Evolutionary conservation across 2,888 invertebrate genomes (phyloP).

Genomic region (Bruchidius siliquastri): DNA sequence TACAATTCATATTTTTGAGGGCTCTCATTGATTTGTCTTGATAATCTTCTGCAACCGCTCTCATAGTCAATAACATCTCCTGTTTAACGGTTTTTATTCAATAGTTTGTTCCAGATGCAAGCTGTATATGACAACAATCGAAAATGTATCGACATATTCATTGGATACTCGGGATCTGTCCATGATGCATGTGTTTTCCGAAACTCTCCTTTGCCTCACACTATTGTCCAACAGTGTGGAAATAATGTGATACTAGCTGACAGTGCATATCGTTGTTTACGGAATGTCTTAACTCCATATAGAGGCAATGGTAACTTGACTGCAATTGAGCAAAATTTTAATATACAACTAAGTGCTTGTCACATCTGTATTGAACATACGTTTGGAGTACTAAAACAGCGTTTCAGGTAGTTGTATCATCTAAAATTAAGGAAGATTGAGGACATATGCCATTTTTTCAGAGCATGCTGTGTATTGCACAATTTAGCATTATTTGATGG

Average conservation of each 20-base stretch:
- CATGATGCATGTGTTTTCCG: constrained; percentile 18
- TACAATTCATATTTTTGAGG: too few relatives aligned
- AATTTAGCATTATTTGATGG: too few relatives aligned
- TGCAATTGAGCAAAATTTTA: constrained; percentile 1
- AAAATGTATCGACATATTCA: neutral
- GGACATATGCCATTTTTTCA: too few relatives aligned
- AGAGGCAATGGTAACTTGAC: constrained; percentile 11
- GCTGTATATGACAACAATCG: too few relatives aligned
- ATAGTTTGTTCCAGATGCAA: neutral
- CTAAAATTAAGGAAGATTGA: too few relatives aligned
- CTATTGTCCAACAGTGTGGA: constrained; percentile 12
- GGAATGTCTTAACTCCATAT: constrained; percentile 11
- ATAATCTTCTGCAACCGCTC: too few relatives aligned
- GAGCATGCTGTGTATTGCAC: too few relatives aligned
- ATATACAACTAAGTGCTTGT: constrained; percentile 6
- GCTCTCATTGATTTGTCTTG: too few relatives aligned
- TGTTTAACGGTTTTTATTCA: too few relatives aligned
- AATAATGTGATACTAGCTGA: constrained; percentile 10
- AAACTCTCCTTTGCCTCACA: constrained; percentile 9
- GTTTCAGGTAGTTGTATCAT: constrained; percentile 13
- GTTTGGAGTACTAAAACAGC: constrained; percentile 16
- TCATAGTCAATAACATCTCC: too few relatives aligned
- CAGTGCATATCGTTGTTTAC: constrained; percentile 13
- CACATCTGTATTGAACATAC: constrained; percentile 12
- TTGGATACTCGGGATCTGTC: constrained; percentile 20